Evolutionary conservation across 2,797 vertebrate species (phyloP).

Genomic region (Peromyscus aztecus): DNA sequence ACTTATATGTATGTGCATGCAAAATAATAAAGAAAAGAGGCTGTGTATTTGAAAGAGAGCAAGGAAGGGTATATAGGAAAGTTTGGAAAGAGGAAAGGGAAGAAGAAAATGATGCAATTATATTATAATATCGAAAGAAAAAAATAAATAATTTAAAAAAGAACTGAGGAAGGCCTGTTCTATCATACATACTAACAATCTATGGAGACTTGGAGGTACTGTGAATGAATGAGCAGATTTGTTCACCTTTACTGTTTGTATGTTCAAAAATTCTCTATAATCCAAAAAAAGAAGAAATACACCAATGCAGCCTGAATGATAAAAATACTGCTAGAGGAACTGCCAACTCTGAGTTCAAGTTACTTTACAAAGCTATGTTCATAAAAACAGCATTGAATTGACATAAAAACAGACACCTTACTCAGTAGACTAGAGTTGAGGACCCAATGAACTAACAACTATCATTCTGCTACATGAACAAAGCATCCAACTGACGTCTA

Average conservation of each 20-base stretch:
- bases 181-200: background rate
- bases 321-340: background rate
- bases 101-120: background rate
- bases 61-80: background rate
- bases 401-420: no score
- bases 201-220: background rate
- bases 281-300: background rate
- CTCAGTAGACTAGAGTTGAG: background rate
- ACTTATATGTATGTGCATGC: background rate
- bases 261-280: background rate
- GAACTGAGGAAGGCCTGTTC: background rate
- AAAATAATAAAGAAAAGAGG: background rate
- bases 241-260: background rate
- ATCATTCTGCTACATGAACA: background rate
- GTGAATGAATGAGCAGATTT: background rate
- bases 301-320: background rate
- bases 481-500: background rate
- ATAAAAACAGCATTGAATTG: background rate
- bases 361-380: background rate
- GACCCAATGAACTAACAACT: background rate
- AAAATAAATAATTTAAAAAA: background rate
- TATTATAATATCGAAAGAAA: background rate
- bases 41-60: background rate
- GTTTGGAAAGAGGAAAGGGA: background rate
- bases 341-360: background rate